Evolutionary conservation across 2,797 vertebrate species (phyloP), one percentile per base, ranked within the genome.

Genomic region (Sternotherus odoratus): DNA sequence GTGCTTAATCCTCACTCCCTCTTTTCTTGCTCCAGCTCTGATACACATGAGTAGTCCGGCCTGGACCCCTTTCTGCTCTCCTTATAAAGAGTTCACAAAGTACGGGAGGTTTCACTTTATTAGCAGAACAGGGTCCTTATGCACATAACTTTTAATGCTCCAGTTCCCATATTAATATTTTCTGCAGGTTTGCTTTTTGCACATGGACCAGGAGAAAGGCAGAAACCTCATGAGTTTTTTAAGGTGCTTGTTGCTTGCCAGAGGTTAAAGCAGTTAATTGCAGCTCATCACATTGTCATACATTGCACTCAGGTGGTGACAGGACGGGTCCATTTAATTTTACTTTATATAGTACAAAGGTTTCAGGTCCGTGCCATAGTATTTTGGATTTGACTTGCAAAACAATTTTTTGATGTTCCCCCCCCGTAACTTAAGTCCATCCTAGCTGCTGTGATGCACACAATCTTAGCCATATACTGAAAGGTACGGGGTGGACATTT

Each of bases 61-160:
- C 69, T 63, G 83, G 86, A 87, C 51, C 13, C 1, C 28, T 49
- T 89, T 48, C 7, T 11, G 43, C 86, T 85, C 60, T 87, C 49
- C 77, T 82, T 69, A 85, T 54, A 86, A 88, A 90, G 83, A 82
- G 53, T 91, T 49, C 33, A 80, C 13, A 92, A 51, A 66, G 60
- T 93, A 56, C 49, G 48, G 19, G 12, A 91, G 84, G 28, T 89
- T 94, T 91, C 77, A 57, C 57, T 90, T 88, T 77, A 94, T 88
- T 79, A 92, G 78, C 83, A 91, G 2, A 48, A 50, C 46, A 83
- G 24, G 49, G 86, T 87, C 83, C 77, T 89, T 86, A 81, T 46
- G 2, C 1, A 1, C 23, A 83, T 81, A 46, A 74, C 69, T 72
- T 72, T 43, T 26, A 26, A 90, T 86, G 87, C 82, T 12, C n/a